Conservation (phyloP, 2,888 invertebrate genomes). For the Zhuqinia jingwanae region DNA sequence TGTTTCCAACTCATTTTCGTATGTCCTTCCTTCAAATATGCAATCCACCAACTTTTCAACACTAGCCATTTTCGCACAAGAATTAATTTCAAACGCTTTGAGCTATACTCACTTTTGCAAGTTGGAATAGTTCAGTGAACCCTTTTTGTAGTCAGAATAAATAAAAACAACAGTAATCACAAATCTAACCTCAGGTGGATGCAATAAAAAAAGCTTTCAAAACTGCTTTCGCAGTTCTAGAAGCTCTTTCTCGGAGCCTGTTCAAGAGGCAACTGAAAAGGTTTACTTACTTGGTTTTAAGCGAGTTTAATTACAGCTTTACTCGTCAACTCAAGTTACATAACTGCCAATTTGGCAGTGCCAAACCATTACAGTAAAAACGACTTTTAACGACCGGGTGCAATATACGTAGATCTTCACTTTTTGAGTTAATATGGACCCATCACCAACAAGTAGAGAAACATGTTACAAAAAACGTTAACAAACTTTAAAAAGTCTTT, state of each 20-base stretch:
- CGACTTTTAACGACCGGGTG: too few species aligned
- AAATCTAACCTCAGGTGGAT: not conserved
- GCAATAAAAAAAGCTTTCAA: not conserved
- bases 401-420: too few species aligned
- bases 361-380: too few species aligned
- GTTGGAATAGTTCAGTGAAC: conserved; percentile 4
- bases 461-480: too few species aligned
- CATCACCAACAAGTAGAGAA: too few species aligned
- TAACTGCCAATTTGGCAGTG: not conserved
- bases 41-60: conserved; percentile 40
- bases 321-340: not conserved
- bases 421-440: not conserved
- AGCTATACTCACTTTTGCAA: not conserved
- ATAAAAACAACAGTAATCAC: not conserved
- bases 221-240: not conserved
- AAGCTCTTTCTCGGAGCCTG: not conserved
- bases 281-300: not conserved
- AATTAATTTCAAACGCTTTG: not conserved
- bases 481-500: too few species aligned
- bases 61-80: conserved; percentile 3
- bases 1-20: conserved; percentile 33
- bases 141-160: not conserved
- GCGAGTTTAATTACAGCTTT: not conserved
- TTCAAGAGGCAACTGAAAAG: conserved; percentile 5
- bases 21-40: conserved; percentile 40